A percentile compares a stretch with the other conserved stretches of the same genome.
Conservation (phyloP, 2,797 vertebrate genomes). For the Anas bernieri region DNA sequence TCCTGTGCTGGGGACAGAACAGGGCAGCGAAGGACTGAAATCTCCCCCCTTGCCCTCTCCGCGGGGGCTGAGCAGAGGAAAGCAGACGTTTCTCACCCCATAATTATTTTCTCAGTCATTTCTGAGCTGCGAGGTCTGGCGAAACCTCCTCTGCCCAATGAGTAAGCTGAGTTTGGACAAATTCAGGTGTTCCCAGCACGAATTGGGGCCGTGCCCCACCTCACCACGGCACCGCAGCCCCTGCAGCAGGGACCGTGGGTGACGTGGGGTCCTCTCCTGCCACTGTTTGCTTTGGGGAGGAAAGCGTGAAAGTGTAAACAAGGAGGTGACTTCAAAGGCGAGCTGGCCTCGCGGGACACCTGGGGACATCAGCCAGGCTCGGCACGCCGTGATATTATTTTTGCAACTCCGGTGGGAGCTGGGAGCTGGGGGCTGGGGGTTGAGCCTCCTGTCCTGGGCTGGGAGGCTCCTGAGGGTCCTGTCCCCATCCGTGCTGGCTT, state of each 20-base stretch:
- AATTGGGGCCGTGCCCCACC: neutral
- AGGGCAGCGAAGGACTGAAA: fast-evolving
- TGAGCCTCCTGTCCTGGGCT: neutral
- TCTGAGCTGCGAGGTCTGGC: neutral
- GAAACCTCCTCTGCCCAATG: neutral
- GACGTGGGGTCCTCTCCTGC: neutral
- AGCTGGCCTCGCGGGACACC: neutral
- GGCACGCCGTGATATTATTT: neutral
- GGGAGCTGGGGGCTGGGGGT: too few relatives aligned
- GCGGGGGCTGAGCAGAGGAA: neutral
- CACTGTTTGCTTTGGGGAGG: neutral
- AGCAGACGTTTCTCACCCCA: neutral
- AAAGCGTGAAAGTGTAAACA: neutral
- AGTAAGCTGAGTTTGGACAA: fast-evolving
- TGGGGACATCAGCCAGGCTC: neutral
- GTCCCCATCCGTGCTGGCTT: fast-evolving
- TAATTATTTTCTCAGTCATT: neutral
- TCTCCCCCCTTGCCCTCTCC: neutral
- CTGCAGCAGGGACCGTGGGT: neutral
- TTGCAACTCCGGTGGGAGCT: neutral
- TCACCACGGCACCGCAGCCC: fast-evolving
- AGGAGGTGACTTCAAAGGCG: slow-evolving; percentile 32
- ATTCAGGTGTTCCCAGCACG: neutral
- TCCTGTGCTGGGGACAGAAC: fast-evolving
- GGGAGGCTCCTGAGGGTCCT: neutral